Base-by-base conservation (phyloP, 2,797 vertebrate genomes). In the Sphaeramia orbicularis region DNA sequence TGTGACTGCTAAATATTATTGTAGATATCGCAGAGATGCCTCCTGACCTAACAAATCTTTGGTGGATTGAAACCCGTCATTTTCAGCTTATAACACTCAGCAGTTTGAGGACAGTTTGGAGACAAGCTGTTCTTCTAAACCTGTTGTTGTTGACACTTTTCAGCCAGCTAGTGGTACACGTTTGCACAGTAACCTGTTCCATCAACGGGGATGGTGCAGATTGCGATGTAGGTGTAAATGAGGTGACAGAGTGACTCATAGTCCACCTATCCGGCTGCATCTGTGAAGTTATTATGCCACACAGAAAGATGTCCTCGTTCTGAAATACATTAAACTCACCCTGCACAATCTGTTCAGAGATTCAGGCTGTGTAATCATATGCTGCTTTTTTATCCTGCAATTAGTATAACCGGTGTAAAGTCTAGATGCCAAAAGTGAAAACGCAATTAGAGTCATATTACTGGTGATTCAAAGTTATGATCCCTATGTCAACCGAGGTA, bases 241-340 rank as follows among this genome's bases (percentile, higher is more conserved):
- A 84, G 73, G 66, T 76, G 78, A 84, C 42, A 18, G 54, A 58
- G 45, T 58, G 64, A 86, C 50, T 90, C 79, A 86, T 44, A 32
- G 16, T 69, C 70, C 42, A 69, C 53, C 47, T 66, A 55, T 68
- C 76, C 45, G 49, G 56, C 58, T 61, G 60, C 50, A 57, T 72
- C 68, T 67, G 65, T 67, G 43, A 56, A 55, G 58, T 50, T 65
- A 40, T 9, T 10, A 24, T 27, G 54, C 37, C 19, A 36, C 47
- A 36, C 35, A 65, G 49, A 71, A 49, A 63, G 27, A 59, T 24
- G 50, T 51, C 27, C 16, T 53, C 40, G 47, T 30, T 70, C 48
- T 70, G 37, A 58, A n/a, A 64, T 21, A 43, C 3, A 55, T 54
- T 38, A 30, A 24, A 36, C 40, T 56, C 48, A 45, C 51, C 4